These are phyloP conservation scores for Tachysurus fulvidraco DNA, from an alignment of 2,113 vertebrate genomes.

Conservation along the genomic window DNA sequence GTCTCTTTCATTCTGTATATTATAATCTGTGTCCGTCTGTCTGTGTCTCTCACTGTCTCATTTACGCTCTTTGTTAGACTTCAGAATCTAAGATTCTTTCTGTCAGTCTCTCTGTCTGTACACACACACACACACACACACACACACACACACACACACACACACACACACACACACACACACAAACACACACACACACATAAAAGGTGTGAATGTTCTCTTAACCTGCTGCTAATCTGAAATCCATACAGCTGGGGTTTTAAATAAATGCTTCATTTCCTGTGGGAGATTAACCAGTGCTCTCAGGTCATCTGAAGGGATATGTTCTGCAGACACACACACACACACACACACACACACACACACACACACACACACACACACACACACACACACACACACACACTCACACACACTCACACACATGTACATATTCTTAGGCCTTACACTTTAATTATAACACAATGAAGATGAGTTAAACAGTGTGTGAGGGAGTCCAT, in stretches of 20 bases:
- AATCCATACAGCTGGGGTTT: slow-evolving; percentile 28
- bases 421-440: background rate
- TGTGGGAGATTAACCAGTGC: background rate
- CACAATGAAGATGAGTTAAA: background rate
- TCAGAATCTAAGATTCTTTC: background rate
- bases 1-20: background rate
- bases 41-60: too few relatives aligned
- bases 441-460: slow-evolving; percentile 35
- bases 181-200: slow-evolving; percentile 18
- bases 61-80: too few relatives aligned
- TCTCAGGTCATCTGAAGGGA: slow-evolving; percentile 20
- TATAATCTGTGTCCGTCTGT: background rate
- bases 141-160: background rate
- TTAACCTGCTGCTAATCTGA: slow-evolving; percentile 14
- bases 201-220: background rate
- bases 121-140: slow-evolving; percentile 12
- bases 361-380: slow-evolving; percentile 19
- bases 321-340: background rate
- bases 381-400: slow-evolving; percentile 32
- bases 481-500: slow-evolving; percentile 1
- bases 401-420: slow-evolving; percentile 16
- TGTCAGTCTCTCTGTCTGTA: background rate
- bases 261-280: slow-evolving; percentile 28
- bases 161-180: background rate
- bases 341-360: slow-evolving; percentile 29